Evolutionary conservation across 2,888 invertebrate species (phyloP), one percentile per base, ranked within the genome.

Genomic region (Leptopilina myrica): DNA sequence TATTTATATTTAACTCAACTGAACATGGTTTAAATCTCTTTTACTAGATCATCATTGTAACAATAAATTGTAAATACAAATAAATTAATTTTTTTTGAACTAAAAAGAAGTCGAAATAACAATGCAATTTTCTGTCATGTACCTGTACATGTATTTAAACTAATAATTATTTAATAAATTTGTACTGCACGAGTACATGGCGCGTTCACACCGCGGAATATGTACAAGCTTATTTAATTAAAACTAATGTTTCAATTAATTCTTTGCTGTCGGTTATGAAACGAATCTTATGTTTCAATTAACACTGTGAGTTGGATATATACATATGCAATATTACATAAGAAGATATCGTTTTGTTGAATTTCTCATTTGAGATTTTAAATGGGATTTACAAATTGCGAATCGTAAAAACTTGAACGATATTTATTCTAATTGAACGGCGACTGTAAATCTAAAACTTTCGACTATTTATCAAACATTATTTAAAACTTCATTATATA

Each of bases 241-340:
- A 73, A 56, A 67, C 49, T 67, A 46, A 46, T 67, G 46, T 67
- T 67, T 67, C 46, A 67, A 73, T 73, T 56, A 40, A 56, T 73
- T 33, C 73, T 33, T 14, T 14, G 9, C 49, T 69, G 20, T 26
- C 26, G 7, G 49, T 73, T 73, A 73, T 73, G 56, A 56, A 73
- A 73, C n/a, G 26, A 53, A 56, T 73, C 14, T 73, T 56, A 53
- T 53, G 53, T 73, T 73, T 73, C 56, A 73, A 73, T 56, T 56
- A 69, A 73, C 26, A 64, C 64, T 33, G 20, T 1, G 40, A 3
- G 33, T 12, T 69, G 53, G 49, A 69, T 69, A 67, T 69, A 67
- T 6, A 20, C 12, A 15, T 15, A 26, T n/a, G 43, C 8, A 46
- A 9, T 11, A 66, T 66, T 66, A 66, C 66, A 11, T 20, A 46